phyloP scores from a whole-genome alignment of 2,888 invertebrate genomes.

The Tromatobia lineatoria region DNA sequence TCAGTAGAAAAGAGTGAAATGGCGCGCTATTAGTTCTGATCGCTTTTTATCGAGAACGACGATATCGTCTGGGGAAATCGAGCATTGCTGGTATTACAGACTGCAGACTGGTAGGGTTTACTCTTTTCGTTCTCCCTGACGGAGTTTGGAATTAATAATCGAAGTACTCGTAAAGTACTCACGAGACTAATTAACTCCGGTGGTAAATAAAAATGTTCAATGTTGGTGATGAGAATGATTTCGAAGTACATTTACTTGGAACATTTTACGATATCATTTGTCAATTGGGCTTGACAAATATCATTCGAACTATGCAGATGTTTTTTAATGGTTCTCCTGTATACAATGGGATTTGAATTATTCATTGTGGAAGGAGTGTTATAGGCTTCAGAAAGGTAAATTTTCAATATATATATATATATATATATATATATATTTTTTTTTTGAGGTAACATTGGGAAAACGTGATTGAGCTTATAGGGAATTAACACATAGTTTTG shows the following conservation, averaged over 20 bases:
- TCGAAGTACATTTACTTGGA: not conserved
- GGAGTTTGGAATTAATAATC: conserved; percentile 56
- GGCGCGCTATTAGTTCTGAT: conserved; percentile 52
- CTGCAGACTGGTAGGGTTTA: not conserved
- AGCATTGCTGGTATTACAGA: conserved; percentile 37
- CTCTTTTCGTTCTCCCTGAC: conserved; percentile 1
- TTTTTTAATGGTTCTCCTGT: no score
- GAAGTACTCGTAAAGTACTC: conserved; percentile 48
- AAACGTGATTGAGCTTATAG: no score
- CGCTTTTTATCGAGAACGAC: conserved; percentile 54
- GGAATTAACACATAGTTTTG: no score
- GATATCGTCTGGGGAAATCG: conserved; percentile 64
- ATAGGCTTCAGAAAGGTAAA: no score
- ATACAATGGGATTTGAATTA: no score
- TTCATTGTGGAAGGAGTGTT: no score
- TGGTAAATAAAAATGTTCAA: conserved; percentile 16
- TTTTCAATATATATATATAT: no score
- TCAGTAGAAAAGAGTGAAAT: conserved; percentile 4
- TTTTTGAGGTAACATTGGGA: no score
- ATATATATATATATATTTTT: no score
- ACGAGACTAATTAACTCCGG: conserved; percentile 40
- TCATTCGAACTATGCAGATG: no score
- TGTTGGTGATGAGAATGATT: conserved; percentile 9
- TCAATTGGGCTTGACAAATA: not conserved
- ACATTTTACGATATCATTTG: not conserved